Evolutionary conservation across 2,888 invertebrate species (phyloP).

Genomic region (Xanthia togata): DNA sequence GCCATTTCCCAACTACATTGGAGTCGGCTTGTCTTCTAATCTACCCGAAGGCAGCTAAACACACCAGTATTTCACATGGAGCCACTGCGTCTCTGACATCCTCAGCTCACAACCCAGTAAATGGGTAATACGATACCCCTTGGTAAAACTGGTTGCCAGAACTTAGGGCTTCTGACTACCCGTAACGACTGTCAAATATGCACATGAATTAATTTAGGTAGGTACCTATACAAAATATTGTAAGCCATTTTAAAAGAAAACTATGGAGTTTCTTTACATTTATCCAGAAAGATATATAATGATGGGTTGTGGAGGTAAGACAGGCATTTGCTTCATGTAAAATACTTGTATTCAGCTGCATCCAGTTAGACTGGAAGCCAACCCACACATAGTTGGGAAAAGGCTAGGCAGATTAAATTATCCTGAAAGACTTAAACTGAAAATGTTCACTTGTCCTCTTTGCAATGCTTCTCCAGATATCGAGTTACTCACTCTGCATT

Average conservation of each 20-base stretch:
- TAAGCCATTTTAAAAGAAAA: background rate
- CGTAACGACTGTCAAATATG: background rate
- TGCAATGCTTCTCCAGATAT: background rate
- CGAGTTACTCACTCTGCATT: slow-evolving; percentile 3
- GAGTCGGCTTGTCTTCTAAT: too few relatives aligned
- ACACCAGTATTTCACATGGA: background rate
- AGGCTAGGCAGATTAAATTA: background rate
- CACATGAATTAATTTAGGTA: background rate
- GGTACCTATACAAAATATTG: background rate
- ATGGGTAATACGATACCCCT: background rate
- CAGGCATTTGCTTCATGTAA: background rate
- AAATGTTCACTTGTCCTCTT: background rate
- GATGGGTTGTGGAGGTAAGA: background rate
- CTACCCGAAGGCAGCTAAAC: background rate
- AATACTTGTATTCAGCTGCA: background rate
- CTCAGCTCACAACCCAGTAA: background rate
- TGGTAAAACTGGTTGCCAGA: background rate
- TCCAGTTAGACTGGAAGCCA: background rate
- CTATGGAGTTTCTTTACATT: background rate
- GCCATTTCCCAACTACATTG: too few relatives aligned
- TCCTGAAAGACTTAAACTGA: background rate
- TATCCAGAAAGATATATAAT: background rate
- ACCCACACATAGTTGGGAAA: background rate
- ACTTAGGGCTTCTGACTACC: background rate
- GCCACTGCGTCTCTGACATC: background rate